Conservation (phyloP, 2,113 vertebrate species). For the Urocitellus parryii region DNA sequence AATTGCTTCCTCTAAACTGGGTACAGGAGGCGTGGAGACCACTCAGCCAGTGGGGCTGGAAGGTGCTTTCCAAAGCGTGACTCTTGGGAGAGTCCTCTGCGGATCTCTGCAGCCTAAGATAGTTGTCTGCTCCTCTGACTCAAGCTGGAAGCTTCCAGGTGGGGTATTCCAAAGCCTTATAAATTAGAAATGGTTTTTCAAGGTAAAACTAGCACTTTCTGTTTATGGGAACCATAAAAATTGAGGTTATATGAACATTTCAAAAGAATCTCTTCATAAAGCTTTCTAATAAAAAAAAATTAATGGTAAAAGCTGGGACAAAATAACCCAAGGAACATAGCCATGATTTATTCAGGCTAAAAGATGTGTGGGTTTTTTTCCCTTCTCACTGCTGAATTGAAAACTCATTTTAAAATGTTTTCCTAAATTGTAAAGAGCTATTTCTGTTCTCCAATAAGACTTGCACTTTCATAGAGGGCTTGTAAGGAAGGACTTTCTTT, state of each 20-base stretch:
- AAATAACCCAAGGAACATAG: not conserved
- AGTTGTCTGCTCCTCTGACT: not conserved
- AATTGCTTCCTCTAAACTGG: not conserved
- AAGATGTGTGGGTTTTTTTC: not conserved
- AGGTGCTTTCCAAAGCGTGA: not conserved
- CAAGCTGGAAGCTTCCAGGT: not conserved
- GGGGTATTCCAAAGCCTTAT: not conserved
- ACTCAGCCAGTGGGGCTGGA: not conserved
- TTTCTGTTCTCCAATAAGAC: constrained; percentile 3
- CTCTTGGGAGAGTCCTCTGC: not conserved
- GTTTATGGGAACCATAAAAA: constrained; percentile 53
- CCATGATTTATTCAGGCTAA: not conserved
- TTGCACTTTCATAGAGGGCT: not conserved
- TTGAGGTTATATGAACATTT: constrained; percentile 28
- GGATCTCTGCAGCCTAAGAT: not conserved
- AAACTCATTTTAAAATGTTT: constrained; percentile 45
- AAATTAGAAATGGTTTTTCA: constrained; percentile 6
- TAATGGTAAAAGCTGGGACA: constrained; percentile 35
- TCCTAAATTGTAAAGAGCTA: not conserved
- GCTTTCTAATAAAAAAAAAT: constrained; percentile 59
- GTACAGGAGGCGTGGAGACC: not conserved
- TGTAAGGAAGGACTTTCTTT: not conserved
- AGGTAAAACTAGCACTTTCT: constrained; percentile 25
- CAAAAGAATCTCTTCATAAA: constrained; percentile 64
- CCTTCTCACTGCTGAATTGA: constrained; percentile 4